phyloP scores from a whole-genome alignment of 2,888 invertebrate species.

The Adelphocoris suturalis region DNA sequence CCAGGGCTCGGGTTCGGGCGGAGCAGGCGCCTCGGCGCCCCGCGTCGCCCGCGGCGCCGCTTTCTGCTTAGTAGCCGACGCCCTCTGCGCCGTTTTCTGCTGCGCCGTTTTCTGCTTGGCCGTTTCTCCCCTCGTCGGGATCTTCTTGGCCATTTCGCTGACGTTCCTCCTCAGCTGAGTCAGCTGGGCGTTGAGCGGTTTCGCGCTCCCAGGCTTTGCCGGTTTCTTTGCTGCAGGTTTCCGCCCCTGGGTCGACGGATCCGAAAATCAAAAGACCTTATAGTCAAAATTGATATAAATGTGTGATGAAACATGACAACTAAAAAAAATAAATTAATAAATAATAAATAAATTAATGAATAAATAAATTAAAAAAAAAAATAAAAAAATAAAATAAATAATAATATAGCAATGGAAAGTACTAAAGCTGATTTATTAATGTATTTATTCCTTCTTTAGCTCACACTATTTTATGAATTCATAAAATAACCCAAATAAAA shows the following conservation, averaged over 20 bases:
- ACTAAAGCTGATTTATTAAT: no score
- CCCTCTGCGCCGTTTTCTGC: background rate
- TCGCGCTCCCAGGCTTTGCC: background rate
- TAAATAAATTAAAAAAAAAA: no score
- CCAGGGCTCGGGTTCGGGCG: background rate
- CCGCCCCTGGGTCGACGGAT: background rate
- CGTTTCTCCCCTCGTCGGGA: background rate
- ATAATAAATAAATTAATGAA: no score
- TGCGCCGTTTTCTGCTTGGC: background rate
- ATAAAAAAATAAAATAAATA: no score
- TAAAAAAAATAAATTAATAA: no score
- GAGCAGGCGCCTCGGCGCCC: background rate
- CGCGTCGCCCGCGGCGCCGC: background rate
- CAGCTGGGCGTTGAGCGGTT: background rate
- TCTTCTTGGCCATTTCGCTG: background rate
- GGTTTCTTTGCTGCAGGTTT: background rate
- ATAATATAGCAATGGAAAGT: no score
- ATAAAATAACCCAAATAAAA: no score
- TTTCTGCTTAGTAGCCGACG: background rate
- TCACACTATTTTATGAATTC: no score
- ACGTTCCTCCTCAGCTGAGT: slow-evolving; percentile 4
- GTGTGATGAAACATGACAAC: no score
- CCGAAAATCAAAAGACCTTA: no score
- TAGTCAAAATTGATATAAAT: no score
- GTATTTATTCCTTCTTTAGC: no score